These are phyloP conservation scores for Chrysaora quinquecirrha DNA, from an alignment of 30 jellyfish, hydroid and myxozoan genomes.

Conservation along the genomic window DNA sequence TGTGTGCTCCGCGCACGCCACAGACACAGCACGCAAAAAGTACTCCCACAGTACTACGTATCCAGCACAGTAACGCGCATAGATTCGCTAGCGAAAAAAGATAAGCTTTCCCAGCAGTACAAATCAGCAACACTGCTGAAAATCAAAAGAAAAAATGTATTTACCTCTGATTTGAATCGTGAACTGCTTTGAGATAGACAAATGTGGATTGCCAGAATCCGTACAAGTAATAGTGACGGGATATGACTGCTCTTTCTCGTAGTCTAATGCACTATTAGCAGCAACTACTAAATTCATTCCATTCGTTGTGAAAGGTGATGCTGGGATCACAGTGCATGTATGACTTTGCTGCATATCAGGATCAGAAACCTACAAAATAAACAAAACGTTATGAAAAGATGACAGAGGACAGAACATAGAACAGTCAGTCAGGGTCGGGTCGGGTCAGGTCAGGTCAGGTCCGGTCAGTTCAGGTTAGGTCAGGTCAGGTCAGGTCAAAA, in stretches of 20 bases:
- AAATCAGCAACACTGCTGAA: too few species aligned
- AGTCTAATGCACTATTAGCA: slow-evolving; percentile 14
- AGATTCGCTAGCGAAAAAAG: too few species aligned
- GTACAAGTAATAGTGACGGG: slow-evolving; percentile 38
- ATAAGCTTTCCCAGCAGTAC: too few species aligned
- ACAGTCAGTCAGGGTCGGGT: too few species aligned
- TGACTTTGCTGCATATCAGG: slow-evolving; percentile 69
- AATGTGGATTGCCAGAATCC: slow-evolving; percentile 67
- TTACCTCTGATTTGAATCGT: slow-evolving; percentile 53
- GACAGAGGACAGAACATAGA: neutral
- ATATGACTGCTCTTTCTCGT: slow-evolving; percentile 12
- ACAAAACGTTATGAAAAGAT: neutral
- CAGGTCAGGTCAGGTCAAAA: too few species aligned
- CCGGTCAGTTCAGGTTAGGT: too few species aligned
- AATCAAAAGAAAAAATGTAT: too few species aligned
- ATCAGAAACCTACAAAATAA: slow-evolving; percentile 52
- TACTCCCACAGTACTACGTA: too few species aligned
- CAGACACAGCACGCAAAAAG: too few species aligned
- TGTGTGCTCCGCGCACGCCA: too few species aligned
- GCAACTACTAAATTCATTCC: slow-evolving; percentile 47
- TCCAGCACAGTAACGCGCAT: too few species aligned
- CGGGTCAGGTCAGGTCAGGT: too few species aligned
- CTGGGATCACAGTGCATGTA: slow-evolving; percentile 35
- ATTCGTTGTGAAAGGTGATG: slow-evolving; percentile 33
- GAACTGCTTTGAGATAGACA: slow-evolving; percentile 22